Evolutionary conservation across 2,797 vertebrate genomes (phyloP).

Genomic region (Tamandua tetradactyla): DNA sequence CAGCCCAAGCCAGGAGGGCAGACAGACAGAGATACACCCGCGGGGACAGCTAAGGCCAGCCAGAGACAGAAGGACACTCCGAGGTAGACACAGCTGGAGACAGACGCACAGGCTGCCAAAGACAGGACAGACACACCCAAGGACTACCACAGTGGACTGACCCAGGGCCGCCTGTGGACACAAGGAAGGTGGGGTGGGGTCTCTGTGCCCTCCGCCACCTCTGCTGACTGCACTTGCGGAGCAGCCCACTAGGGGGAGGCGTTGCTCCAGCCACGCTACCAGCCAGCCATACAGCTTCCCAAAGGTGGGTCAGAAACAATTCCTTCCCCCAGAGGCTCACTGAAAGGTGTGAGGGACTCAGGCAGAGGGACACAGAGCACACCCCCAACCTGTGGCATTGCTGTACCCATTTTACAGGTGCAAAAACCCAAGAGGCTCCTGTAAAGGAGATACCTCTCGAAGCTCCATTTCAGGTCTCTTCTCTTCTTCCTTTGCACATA

Average conservation of each 20-base stretch:
- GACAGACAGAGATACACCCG: background rate
- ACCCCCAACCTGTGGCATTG: background rate
- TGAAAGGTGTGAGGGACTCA: background rate
- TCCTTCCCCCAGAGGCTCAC: background rate
- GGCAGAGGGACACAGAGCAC: background rate
- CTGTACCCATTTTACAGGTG: background rate
- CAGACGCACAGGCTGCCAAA: background rate
- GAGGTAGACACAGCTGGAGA: background rate
- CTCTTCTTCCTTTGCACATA: background rate
- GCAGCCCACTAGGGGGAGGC: background rate
- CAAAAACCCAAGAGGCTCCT: background rate
- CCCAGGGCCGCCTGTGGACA: background rate
- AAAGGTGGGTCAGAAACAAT: background rate
- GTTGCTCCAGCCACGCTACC: constrained; percentile 17
- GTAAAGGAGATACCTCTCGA: background rate
- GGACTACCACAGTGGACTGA: background rate
- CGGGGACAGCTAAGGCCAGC: background rate
- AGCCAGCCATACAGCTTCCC: rapidly evolving
- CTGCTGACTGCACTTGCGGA: background rate
- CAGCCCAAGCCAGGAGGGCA: background rate
- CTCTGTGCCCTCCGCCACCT: background rate
- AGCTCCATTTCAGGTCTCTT: background rate
- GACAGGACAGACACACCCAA: background rate
- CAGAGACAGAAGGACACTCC: background rate
- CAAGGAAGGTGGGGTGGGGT: background rate